Evolutionary conservation across 1,140 invertebrate species (phyloP).

Genomic region (Probaryconus sp.): DNA sequence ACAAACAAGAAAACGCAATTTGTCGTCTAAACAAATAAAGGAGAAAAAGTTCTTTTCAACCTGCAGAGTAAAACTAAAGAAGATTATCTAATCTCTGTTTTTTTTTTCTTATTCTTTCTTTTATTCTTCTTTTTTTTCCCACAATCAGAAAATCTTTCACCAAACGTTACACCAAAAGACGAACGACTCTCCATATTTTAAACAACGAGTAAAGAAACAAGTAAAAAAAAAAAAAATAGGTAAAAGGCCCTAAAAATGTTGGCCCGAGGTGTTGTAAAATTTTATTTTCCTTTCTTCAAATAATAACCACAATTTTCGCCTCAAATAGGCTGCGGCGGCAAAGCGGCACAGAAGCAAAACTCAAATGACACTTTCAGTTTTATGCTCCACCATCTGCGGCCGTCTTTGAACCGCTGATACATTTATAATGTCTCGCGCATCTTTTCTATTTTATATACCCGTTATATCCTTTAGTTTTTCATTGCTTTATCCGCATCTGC

Average conservation of each 20-base stretch:
- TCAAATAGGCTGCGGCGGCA: constrained; percentile 35
- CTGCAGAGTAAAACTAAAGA: too few species aligned
- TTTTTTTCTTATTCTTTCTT: too few species aligned
- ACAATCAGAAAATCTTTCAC: too few species aligned
- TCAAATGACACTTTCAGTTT: constrained; percentile 51
- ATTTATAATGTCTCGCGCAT: constrained; percentile 29
- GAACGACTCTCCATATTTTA: neutral
- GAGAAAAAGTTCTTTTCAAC: too few species aligned
- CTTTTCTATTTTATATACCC: neutral
- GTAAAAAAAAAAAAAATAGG: constrained; percentile 40
- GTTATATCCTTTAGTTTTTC: constrained; percentile 4
- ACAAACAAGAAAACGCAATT: too few species aligned
- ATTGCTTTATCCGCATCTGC: neutral
- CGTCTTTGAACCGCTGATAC: constrained; percentile 48
- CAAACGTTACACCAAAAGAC: neutral
- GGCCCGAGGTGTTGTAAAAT: constrained; percentile 41
- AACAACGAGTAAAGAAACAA: too few species aligned
- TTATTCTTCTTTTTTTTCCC: too few species aligned
- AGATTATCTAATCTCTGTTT: too few species aligned
- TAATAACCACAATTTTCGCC: constrained; percentile 55
- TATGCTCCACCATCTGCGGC: constrained; percentile 40
- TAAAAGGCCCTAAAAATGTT: constrained; percentile 46
- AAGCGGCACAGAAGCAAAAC: constrained; percentile 20
- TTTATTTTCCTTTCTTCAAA: constrained; percentile 39
- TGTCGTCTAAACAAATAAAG: too few species aligned